phyloP scores from a whole-genome alignment of 1,140 invertebrate species.

The Eumaeus atala region DNA sequence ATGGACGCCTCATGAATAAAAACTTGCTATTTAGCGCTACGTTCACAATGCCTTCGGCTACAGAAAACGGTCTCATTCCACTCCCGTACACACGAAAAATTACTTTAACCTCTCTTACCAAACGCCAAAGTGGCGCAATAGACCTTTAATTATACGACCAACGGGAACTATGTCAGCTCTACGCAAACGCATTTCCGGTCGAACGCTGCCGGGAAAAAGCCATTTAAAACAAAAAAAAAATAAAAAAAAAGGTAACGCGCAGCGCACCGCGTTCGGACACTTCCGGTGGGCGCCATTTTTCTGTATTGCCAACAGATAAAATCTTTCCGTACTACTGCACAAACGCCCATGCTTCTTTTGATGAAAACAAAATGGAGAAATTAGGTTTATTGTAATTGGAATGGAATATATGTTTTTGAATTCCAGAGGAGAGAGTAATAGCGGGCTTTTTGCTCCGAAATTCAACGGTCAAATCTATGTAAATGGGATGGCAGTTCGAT shows the following conservation, averaged over 20 bases:
- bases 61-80: conserved; percentile 39
- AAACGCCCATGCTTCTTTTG: conserved; percentile 51
- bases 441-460: conserved; percentile 30
- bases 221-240: conserved; percentile 73
- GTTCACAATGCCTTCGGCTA: conserved; percentile 41
- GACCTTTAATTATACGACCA: conserved; percentile 44
- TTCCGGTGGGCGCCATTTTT: conserved; percentile 74
- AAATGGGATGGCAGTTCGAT: conserved; percentile 68
- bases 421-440: not conserved
- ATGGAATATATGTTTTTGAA: conserved; percentile 31
- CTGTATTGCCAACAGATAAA: conserved; percentile 74
- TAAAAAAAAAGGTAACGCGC: conserved; percentile 72
- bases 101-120: conserved; percentile 37
- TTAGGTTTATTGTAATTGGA: not conserved
- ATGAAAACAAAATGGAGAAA: not conserved
- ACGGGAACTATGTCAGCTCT: conserved; percentile 51
- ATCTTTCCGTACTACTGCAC: conserved; percentile 72
- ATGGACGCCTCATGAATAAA: conserved; percentile 70
- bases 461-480: conserved; percentile 70
- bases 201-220: conserved; percentile 72
- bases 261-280: conserved; percentile 69
- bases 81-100: conserved; percentile 29
- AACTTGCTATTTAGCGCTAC: conserved; percentile 72
- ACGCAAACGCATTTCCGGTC: conserved; percentile 73
- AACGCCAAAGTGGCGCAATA: conserved; percentile 51